Base-by-base conservation (phyloP, 2,113 vertebrate genomes). In the Lethenteron camtschaticum region DNA sequence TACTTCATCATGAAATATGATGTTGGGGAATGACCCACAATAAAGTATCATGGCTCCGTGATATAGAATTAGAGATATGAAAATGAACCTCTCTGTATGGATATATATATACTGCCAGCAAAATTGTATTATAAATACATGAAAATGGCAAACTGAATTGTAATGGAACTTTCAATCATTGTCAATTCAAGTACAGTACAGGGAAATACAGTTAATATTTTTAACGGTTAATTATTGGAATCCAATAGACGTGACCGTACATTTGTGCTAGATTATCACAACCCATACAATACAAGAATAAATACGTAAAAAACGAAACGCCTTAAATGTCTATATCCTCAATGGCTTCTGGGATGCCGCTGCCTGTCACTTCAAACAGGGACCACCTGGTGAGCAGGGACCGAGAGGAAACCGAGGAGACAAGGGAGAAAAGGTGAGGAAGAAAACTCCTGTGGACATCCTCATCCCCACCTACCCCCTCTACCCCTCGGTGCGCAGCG, bases 311-410 rank as follows among this genome's bases (percentile, higher is more conserved):
- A 18, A 56, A 55, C 55, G 55, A 16, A 70, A 9, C 56, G 24
- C 20, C 16, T 14, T 24, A 12, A 57, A 10, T 3, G 57, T 58
- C 9, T 58, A 70, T 58, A 70, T 70, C 55, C 55, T 12, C 59
- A 58, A 12, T 14, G 55, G 14, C 55, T 14, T 11, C 58, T 70
- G 57, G 6, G n/a, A 69, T 41, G 13, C 12, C 13, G 13, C 13
- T 11, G 10, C 74, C 74, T 68, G 73, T 2, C 41, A 74, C 13
- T 73, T 74, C 74, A 57, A 75, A 73, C 74, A 99, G 94, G 94
- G 94, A 58, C 88, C 90, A 73, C 90, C 94, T 24, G 94, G 94
- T 72, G 79, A 85, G 63, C 75, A 90, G 75, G 94, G 94, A 77
- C 78, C 79, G 10, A 82, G 94, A 82, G 94, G 94, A 78, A 75